Evolutionary conservation across 1,140 invertebrate species (phyloP), one percentile per base, ranked within the genome.

Genomic region (Microplitis mediator): DNA sequence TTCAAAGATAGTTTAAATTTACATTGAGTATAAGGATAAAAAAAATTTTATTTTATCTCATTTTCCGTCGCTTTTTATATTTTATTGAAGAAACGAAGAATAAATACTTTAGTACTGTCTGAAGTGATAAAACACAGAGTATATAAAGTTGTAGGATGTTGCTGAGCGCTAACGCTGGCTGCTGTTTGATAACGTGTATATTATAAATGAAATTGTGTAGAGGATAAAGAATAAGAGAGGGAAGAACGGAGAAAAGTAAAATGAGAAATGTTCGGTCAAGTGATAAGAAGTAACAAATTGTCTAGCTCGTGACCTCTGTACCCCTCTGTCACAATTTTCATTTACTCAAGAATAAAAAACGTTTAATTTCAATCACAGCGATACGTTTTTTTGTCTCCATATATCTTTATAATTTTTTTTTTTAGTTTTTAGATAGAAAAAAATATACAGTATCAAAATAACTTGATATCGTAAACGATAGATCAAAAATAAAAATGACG

Each of bases 271-370:
- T 51, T 71, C 58, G 69, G 74, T 75, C 69, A 70, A 77, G 69
- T 81, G 82, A 85, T 85, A 83, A 84, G 83, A 81, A 82, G 79
- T 84, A 81, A 84, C 82, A 85, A 85, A 85, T 85, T 85, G 83
- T 85, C 81, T 81, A 80, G 80, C 75, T 81, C 79, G 82, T 11
- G 39, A 45, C 39, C 8, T 45, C 39, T 45, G 5, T 6, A 45
- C 11, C 39, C 23, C 39, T 45, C 6, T 45, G 4, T 45, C 39
- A 45, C 50, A 36, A 23, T 64, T 63, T n/a, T 63, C 51, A 51
- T 58, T 39, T 16, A 34, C 11, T 56, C 39, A 5, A 6, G 11
- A 45, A 45, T 45, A 11, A 45, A 45, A 9, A 9, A 9, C 39
- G 6, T 45, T 45, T 45, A 51, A 16, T 52, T 11, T 51, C 16